phyloP scores from a whole-genome alignment of 1,140 invertebrate genomes.

The Physella acuta region DNA sequence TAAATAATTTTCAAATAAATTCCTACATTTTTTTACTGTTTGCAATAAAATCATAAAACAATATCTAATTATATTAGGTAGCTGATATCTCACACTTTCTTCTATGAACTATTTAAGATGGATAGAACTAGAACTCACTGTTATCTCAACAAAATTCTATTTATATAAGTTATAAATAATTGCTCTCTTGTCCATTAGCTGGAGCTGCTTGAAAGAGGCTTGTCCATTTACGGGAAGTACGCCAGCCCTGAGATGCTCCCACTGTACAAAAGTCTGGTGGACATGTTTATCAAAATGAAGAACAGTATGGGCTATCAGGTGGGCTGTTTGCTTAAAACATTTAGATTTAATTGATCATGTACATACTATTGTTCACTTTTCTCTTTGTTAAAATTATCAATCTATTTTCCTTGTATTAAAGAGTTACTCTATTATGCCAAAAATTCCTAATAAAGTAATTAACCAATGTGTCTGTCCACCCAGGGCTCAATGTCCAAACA shows the following conservation, averaged over 20 bases:
- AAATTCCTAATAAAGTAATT: not conserved
- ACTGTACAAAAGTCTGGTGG: slow-evolving; percentile 81
- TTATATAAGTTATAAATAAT: not conserved
- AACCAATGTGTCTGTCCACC: not conserved
- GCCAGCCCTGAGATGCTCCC: slow-evolving; percentile 82
- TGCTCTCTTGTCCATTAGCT: slow-evolving; percentile 51
- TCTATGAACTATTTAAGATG: no score
- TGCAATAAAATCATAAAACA: no score
- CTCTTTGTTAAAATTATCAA: not conserved
- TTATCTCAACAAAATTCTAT: not conserved
- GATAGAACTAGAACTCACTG: not conserved
- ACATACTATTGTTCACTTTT: not conserved
- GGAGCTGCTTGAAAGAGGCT: slow-evolving; percentile 75
- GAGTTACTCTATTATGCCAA: not conserved
- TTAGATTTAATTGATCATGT: not conserved
- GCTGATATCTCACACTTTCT: no score
- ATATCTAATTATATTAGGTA: no score
- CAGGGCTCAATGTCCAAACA: not conserved
- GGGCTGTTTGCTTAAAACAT: not conserved
- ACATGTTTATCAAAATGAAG: slow-evolving; percentile 78
- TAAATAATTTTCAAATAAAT: not conserved
- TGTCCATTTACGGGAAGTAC: slow-evolving; percentile 79
- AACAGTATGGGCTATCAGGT: slow-evolving; percentile 60
- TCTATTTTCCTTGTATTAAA: not conserved
- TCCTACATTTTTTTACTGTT: not conserved